Evolutionary conservation across 2,888 invertebrate genomes (phyloP), one percentile per base, ranked within the genome.

Genomic region (Metalampra italica): DNA sequence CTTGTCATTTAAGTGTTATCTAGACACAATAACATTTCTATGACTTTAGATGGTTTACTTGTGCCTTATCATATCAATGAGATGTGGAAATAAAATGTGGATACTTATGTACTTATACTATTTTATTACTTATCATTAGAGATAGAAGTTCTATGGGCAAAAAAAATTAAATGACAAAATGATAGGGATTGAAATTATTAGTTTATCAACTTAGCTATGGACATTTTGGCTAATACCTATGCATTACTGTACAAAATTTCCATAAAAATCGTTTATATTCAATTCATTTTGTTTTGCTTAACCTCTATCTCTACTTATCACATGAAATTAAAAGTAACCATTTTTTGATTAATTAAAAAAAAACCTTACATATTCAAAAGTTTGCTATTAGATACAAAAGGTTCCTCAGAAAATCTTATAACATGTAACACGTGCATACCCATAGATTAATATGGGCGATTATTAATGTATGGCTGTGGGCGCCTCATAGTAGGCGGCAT

Each of bases 401-500:
- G n/a, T n/a, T n/a, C n/a, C 22, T 22, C 22, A 3, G 22, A 22
- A 22, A 22, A 22, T 22, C 22, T 22, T 22, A 22, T 3, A 22
- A 22, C 5, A 22, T 3, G 22, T 22, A 22, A 22, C 22, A n/a
- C 22, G 22, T 5, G 5, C 22, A n/a, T 22, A n/a, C n/a, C 36
- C 36, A 36, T n/a, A n/a, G 15, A 56, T 64, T 68, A 91, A 72
- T 91, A 92, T 9, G 83, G 89, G 58, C 92, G 79, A 71, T 91
- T 90, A 68, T 91, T 90, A 66, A 91, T 89, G 62, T 91, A 93
- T 5, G 90, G 91, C 55, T 92, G 92, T 45, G 92, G 91, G 49
- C 94, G 92, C 62, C 94, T 91, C 82, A 93, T 91, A 0, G 92
- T 92, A 47, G 94, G 94, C 63, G 94, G 94, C 82, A 94, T 91